Percentiles rank a stretch among this genome's conserved stretches.
These are phyloP conservation scores for Drosophila diplacantha DNA, from an alignment of 2,888 invertebrate genomes.

Conservation along the genomic window DNA sequence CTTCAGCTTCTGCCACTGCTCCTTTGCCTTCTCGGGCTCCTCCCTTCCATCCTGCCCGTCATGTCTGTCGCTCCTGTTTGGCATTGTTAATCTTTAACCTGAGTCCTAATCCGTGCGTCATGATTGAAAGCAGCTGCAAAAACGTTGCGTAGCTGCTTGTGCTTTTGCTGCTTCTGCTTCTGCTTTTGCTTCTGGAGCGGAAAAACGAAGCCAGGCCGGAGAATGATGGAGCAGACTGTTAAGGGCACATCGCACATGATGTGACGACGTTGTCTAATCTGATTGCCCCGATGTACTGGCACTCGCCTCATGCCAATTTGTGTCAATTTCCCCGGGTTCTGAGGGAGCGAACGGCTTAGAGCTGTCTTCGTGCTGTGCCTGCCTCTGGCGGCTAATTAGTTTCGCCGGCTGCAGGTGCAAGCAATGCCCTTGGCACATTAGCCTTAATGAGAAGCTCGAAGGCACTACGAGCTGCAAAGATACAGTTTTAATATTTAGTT, in stretches of 20 bases:
- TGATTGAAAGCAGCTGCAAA: constrained; percentile 67
- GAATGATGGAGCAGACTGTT: constrained; percentile 13
- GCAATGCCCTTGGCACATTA: constrained; percentile 34
- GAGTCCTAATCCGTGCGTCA: constrained; percentile 69
- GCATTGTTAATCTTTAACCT: constrained; percentile 67
- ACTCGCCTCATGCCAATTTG: constrained; percentile 63
- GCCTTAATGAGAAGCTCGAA: constrained; percentile 22
- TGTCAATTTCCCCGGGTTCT: constrained; percentile 51
- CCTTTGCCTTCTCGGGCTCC: too few relatives aligned
- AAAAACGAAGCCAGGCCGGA: not conserved
- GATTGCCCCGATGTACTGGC: constrained; percentile 62
- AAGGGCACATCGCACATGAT: constrained; percentile 48
- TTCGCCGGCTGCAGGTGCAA: constrained; percentile 9
- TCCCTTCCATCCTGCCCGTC: not conserved
- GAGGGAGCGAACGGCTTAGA: constrained; percentile 15
- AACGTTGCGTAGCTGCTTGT: constrained; percentile 47
- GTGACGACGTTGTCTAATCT: constrained; percentile 49
- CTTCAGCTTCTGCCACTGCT: not conserved
- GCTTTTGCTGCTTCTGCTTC: not conserved
- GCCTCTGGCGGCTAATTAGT: constrained; percentile 23
- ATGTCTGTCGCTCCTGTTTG: constrained; percentile 32
- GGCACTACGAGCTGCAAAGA: not conserved
- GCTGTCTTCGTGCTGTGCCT: constrained; percentile 3
- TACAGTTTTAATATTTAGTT: not conserved
- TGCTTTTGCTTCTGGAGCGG: not conserved